These are phyloP conservation scores for Periparus ater DNA, from an alignment of 2,797 vertebrate genomes.

Conservation along the genomic window DNA sequence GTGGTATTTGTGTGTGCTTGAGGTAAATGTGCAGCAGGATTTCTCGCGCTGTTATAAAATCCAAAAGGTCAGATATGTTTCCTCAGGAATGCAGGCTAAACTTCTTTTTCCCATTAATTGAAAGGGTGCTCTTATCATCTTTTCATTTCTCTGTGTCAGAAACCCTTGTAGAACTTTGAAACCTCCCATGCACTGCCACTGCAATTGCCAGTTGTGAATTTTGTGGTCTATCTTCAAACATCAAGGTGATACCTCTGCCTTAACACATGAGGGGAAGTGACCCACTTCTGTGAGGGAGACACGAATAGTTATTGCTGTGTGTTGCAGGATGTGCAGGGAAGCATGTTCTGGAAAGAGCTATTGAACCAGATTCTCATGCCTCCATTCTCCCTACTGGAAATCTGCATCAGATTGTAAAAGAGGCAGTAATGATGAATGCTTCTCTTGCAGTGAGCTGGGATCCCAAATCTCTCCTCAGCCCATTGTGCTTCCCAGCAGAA, in stretches of 20 bases:
- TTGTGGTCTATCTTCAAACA: neutral
- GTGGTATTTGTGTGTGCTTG: neutral
- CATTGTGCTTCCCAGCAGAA: neutral
- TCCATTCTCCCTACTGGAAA: neutral
- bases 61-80: neutral
- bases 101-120: neutral
- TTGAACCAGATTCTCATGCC: neutral
- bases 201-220: neutral
- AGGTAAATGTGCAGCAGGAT: neutral
- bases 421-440: neutral
- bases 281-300: neutral
- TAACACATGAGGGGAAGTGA: neutral
- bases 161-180: neutral
- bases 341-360: neutral
- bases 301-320: rapidly evolving
- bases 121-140: neutral
- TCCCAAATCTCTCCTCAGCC: neutral
- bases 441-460: neutral
- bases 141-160: neutral
- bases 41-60: neutral
- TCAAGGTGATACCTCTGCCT: neutral
- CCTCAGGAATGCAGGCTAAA: neutral
- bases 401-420: neutral
- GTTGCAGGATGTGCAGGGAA: neutral
- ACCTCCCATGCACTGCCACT: neutral